These are phyloP conservation scores for Timema podura DNA, from an alignment of 2,888 invertebrate species.

Conservation along the genomic window DNA sequence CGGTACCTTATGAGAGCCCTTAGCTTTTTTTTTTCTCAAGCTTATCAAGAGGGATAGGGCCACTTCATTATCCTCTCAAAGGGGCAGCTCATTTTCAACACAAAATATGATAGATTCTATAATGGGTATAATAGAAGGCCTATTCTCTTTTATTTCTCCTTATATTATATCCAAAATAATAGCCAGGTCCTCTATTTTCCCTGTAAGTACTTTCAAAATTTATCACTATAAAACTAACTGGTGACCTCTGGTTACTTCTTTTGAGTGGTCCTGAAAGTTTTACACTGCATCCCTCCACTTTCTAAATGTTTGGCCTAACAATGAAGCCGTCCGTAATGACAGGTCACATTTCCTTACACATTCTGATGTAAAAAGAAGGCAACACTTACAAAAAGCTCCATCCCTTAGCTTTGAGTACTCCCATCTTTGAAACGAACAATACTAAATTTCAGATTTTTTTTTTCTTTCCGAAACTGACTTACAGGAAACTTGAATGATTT, in stretches of 20 bases:
- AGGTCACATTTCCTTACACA: background rate
- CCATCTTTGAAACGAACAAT: background rate
- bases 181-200: background rate
- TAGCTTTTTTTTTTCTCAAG: no score
- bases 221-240: background rate
- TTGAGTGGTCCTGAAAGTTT: constrained; percentile 4
- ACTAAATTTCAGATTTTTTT: background rate
- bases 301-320: background rate
- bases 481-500: background rate
- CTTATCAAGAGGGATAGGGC: no score
- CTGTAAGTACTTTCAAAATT: background rate
- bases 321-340: background rate
- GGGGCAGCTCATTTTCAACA: no score
- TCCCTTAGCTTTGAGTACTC: background rate
- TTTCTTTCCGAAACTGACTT: background rate
- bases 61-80: no score
- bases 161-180: background rate
- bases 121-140: no score
- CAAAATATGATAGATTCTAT: no score
- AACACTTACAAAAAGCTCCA: background rate
- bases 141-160: no score
- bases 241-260: background rate
- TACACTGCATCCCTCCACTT: background rate
- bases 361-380: background rate
- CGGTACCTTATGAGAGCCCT: no score